These are phyloP conservation scores for Cassiopea xamachana DNA, from an alignment of 30 jellyfish, hydroid and myxozoan species.

Conservation along the genomic window DNA sequence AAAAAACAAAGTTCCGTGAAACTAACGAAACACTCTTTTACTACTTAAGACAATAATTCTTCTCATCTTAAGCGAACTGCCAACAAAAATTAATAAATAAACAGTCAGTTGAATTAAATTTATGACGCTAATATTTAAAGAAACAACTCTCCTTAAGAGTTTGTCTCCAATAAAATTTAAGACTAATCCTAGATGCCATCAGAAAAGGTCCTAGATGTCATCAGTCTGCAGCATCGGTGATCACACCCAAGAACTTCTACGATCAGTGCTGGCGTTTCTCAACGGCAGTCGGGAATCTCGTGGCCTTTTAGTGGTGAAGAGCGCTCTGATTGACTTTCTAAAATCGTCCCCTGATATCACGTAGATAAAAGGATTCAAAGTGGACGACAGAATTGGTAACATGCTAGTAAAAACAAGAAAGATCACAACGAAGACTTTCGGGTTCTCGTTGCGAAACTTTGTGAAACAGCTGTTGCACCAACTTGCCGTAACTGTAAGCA, in stretches of 20 bases:
- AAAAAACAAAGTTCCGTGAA: too few species aligned
- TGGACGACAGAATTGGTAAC: constrained; percentile 61
- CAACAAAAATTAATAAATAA: not conserved
- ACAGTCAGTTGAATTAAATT: not conserved
- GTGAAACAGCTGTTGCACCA: constrained; percentile 74
- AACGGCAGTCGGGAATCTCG: not conserved
- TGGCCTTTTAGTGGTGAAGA: constrained; percentile 31
- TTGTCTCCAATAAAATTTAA: not conserved
- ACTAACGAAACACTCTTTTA: too few species aligned
- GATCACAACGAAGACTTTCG: constrained; percentile 40
- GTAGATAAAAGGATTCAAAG: constrained; percentile 75
- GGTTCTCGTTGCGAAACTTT: constrained; percentile 47
- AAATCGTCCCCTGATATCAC: constrained; percentile 72
- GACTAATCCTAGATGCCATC: not conserved
- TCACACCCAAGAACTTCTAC: constrained; percentile 46
- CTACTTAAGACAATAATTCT: too few species aligned
- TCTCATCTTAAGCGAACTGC: not conserved
- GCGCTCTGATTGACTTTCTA: constrained; percentile 47
- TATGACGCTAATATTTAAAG: not conserved
- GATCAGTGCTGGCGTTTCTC: constrained; percentile 36
- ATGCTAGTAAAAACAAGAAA: constrained; percentile 46
- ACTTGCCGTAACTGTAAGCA: constrained; percentile 63
- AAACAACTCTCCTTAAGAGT: not conserved
- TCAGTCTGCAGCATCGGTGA: not conserved
- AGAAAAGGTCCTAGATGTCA: not conserved